Conservation (phyloP, 2,113 vertebrate species). For the Sakesphorus luctuosus region DNA sequence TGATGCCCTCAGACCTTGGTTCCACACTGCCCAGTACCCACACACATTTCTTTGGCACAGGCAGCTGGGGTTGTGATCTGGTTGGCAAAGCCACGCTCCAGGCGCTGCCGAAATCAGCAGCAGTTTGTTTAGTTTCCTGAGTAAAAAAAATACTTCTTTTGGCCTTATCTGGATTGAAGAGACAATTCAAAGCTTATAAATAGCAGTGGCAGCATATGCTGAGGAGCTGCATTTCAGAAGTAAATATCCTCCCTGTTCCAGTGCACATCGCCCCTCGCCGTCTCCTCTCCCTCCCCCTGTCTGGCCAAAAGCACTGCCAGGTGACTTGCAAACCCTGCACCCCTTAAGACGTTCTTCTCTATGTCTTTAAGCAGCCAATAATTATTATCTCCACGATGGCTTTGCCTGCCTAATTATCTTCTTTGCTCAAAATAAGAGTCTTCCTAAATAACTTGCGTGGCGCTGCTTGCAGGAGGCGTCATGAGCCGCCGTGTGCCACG, state of each 20-base stretch:
- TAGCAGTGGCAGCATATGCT: slow-evolving; percentile 53
- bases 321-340: not conserved
- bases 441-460: slow-evolving; percentile 46
- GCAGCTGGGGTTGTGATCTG: fast-evolving
- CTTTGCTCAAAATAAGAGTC: slow-evolving; percentile 43
- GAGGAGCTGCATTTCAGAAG: not conserved
- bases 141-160: not conserved
- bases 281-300: not conserved
- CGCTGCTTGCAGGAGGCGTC: not conserved
- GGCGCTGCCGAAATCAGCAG: not conserved
- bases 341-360: not conserved
- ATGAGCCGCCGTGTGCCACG: not conserved
- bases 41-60: fast-evolving
- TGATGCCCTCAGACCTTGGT: fast-evolving
- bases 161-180: slow-evolving; percentile 46
- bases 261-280: not conserved
- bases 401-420: slow-evolving; percentile 52
- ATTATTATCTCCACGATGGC: slow-evolving; percentile 17
- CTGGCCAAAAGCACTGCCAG: not conserved
- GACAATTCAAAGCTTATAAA: slow-evolving; percentile 62
- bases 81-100: not conserved
- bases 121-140: not conserved
- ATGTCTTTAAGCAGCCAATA: not conserved
- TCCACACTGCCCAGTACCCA: fast-evolving
- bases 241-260: not conserved